Evolutionary conservation across 1,140 invertebrate genomes (phyloP).

Genomic region (Vanessa tameamea): DNA sequence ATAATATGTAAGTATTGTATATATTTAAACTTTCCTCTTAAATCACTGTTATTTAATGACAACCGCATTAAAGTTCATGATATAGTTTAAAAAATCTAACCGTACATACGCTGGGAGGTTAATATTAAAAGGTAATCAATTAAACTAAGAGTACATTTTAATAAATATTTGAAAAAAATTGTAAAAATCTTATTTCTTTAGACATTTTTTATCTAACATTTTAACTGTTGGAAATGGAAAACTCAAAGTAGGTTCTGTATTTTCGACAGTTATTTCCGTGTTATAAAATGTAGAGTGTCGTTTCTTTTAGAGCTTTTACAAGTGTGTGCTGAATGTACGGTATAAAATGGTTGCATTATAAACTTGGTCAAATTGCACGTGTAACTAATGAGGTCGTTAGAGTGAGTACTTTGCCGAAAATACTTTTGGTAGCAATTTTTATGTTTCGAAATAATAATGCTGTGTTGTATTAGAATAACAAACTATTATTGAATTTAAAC

Average conservation of each 20-base stretch:
- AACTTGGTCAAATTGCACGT: neutral
- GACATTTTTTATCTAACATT: neutral
- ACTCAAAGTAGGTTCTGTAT: slow-evolving; percentile 25
- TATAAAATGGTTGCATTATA: neutral
- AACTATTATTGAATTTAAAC: too few relatives aligned
- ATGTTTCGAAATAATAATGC: too few relatives aligned
- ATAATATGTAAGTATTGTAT: too few relatives aligned
- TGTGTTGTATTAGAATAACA: too few relatives aligned
- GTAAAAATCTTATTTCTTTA: neutral
- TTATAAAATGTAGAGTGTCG: slow-evolving; percentile 48
- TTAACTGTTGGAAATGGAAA: slow-evolving; percentile 32
- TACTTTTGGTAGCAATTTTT: neutral
- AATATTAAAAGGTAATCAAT: too few relatives aligned
- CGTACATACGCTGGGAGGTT: too few relatives aligned
- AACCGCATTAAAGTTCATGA: too few relatives aligned
- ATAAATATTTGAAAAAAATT: too few relatives aligned
- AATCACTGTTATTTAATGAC: too few relatives aligned
- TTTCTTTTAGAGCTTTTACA: slow-evolving; percentile 45
- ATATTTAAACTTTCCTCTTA: too few relatives aligned
- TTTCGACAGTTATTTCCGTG: slow-evolving; percentile 48
- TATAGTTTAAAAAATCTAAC: too few relatives aligned
- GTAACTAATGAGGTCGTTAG: neutral
- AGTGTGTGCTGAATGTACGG: slow-evolving; percentile 8
- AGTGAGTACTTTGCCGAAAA: neutral
- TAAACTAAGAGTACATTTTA: too few relatives aligned